Conservation (phyloP, 2,888 invertebrate genomes). For the Oscheius sp. region DNA sequence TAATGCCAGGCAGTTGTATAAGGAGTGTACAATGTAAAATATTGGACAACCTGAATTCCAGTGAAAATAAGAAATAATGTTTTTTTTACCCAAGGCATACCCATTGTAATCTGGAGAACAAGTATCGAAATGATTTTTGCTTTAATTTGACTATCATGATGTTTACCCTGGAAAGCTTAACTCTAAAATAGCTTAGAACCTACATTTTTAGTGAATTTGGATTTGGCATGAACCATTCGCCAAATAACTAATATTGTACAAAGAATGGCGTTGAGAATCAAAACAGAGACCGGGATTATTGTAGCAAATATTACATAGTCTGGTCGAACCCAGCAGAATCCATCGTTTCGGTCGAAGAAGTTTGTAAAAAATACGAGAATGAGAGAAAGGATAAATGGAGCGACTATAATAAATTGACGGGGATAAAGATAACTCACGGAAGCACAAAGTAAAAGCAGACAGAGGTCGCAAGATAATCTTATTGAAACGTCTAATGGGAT, state of each 20-base stretch:
- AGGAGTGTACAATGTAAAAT: constrained; percentile 52
- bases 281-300: constrained; percentile 51
- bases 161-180: constrained; percentile 23
- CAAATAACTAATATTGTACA: constrained; percentile 50
- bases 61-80: too few relatives aligned
- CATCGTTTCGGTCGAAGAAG: constrained; percentile 55
- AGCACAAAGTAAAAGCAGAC: constrained; percentile 35
- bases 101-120: constrained; percentile 51
- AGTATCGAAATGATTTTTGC: constrained; percentile 16
- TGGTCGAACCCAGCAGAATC: constrained; percentile 60
- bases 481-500: constrained; percentile 27
- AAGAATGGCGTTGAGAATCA: constrained; percentile 51
- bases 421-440: constrained; percentile 23
- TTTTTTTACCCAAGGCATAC: constrained; percentile 62
- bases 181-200: not conserved
- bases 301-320: constrained; percentile 52
- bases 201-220: constrained; percentile 7
- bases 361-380: constrained; percentile 31
- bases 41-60: constrained; percentile 48
- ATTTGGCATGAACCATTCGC: constrained; percentile 40
- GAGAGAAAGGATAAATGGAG: constrained; percentile 26
- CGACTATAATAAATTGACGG: not conserved
- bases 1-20: constrained; percentile 57
- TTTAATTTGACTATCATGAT: constrained; percentile 12
- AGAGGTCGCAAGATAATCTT: constrained; percentile 30